Evolutionary conservation across 2,113 vertebrate genomes (phyloP).

Genomic region (Psilopsiagon aymara): DNA sequence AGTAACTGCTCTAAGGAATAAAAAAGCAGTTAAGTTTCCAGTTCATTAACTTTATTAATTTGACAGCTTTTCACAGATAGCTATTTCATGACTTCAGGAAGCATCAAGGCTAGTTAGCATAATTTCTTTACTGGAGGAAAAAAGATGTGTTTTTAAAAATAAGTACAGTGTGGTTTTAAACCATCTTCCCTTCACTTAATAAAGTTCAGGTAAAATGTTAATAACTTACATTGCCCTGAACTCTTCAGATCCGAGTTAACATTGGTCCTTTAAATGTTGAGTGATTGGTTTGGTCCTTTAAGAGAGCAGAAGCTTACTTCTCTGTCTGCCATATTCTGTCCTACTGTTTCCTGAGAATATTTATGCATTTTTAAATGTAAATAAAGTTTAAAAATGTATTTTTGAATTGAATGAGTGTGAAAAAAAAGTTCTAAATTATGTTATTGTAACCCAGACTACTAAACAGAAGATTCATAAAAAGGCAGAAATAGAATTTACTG

Average conservation of each 20-base stretch:
- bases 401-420: background rate
- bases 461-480: background rate
- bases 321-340: background rate
- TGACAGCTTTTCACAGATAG: background rate
- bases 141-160: background rate
- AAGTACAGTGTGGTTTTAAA: background rate
- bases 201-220: background rate
- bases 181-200: background rate
- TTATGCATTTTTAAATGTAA: background rate
- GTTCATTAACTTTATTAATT: conserved; percentile 6
- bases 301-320: background rate
- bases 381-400: background rate
- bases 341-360: background rate
- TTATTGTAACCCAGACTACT: background rate
- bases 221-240: background rate
- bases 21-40: conserved; percentile 5
- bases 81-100: conserved; percentile 1
- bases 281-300: background rate
- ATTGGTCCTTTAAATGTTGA: background rate
- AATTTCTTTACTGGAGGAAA: background rate
- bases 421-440: background rate
- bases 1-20: background rate
- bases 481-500: background rate
- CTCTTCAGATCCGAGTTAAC: background rate
- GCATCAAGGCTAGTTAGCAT: background rate